A percentile compares a stretch with the other conserved stretches of the same genome.
Conservation (phyloP, 2,888 invertebrate genomes). For the Esperia sulphurella region DNA sequence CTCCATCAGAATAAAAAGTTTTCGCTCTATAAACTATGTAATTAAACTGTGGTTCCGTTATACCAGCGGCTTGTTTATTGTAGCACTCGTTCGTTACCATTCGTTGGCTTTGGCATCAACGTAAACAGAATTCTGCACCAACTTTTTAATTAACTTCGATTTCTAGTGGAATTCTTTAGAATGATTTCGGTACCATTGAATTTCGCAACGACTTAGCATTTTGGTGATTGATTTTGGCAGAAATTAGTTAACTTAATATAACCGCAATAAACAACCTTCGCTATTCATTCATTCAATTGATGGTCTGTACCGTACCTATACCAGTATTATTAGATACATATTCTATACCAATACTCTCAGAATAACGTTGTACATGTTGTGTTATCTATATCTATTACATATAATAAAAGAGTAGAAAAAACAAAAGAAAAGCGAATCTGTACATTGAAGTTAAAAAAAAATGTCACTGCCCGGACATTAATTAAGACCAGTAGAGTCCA, state of each 20-base stretch:
- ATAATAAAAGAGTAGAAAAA: too few species aligned
- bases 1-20: background rate
- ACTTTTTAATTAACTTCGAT: conserved; percentile 50
- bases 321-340: too few species aligned
- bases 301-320: too few species aligned
- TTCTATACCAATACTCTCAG: too few species aligned
- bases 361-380: too few species aligned
- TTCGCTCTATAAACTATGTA: background rate
- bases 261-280: too few species aligned
- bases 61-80: background rate
- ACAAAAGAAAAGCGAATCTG: too few species aligned
- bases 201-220: conserved; percentile 24
- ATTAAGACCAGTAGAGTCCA: too few species aligned
- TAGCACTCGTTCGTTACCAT: conserved; percentile 23
- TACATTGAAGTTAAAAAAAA: too few species aligned
- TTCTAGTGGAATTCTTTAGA: conserved; percentile 28
- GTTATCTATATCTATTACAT: too few species aligned
- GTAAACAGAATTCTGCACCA: conserved; percentile 26
- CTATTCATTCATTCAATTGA: too few species aligned
- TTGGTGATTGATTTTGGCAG: conserved; percentile 26
- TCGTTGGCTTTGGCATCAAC: conserved; percentile 19
- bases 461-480: too few species aligned
- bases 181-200: conserved; percentile 21
- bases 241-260: conserved; percentile 7
- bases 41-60: background rate